Base-by-base conservation (phyloP, 2,888 invertebrate species). In the Carpatolechia fugitivella region DNA sequence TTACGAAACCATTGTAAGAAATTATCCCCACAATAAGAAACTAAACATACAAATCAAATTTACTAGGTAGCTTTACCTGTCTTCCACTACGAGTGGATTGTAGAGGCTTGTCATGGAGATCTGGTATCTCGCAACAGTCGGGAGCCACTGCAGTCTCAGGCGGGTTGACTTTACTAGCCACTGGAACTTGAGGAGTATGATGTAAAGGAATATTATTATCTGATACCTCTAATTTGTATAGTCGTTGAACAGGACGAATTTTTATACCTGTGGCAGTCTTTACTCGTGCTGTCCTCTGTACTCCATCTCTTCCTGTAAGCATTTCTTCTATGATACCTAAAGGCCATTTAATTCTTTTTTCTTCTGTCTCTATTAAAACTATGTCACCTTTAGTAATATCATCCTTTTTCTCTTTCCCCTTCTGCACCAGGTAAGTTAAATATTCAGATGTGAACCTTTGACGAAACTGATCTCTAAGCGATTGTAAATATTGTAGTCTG, bases 311-410 rank as follows among this genome's bases (percentile, higher is more conserved):
- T 10, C 58, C 56, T 48, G 36, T 29, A 31, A 52, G 41, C 24
- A 59, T 13, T 8, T 59, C 31, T 29, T 24, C 11, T 14, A 58
- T 41, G 10, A 56, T n/a, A 8, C 51, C 58, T 41, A 58, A 16
- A 11, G 52, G 58, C 58, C 56, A 58, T 40, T 53, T 55, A 8
- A 58, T 29, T 18, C 36, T 44, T 40, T 41, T 55, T 36, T 41
- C 49, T 18, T 38, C 51, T 6, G 49, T 56, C 47, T 50, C 58
- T 31, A 50, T 29, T 14, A 54, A n/a, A 24, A 56, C 56, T 13
- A 56, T 33, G 52, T 50, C 40, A 29, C 49, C 41, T 41, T 40
- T 44, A 38, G 33, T 35, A 13, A 52, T 8, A 18, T 13, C 2
- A n/a, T 54, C 38, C 30, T 16, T 35, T 10, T 46, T 54, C 11